A percentile compares a stretch with the other conserved stretches of the same genome.
Evolutionary conservation across 2,113 vertebrate species (phyloP).

Genomic region (Amblyornis subalaris): DNA sequence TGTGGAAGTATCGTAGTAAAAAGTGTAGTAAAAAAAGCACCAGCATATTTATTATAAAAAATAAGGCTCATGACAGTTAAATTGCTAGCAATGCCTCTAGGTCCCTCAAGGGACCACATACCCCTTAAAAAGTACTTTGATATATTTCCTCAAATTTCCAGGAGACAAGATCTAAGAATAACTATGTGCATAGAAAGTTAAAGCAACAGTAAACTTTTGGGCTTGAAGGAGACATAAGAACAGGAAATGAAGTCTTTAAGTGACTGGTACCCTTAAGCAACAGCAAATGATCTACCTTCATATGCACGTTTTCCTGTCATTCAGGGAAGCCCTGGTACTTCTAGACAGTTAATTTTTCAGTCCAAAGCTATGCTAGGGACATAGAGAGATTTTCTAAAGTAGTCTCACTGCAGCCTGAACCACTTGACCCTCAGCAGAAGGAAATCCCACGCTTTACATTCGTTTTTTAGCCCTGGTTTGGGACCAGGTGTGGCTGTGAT

Average conservation of each 20-base stretch:
- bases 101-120: not conserved
- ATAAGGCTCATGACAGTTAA: not conserved
- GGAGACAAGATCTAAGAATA: not conserved
- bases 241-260: not conserved
- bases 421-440: not conserved
- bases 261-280: not conserved
- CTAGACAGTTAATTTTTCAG: not conserved
- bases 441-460: not conserved
- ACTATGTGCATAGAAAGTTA: not conserved
- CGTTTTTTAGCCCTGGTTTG: not conserved
- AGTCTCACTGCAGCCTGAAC: not conserved
- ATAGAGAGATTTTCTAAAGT: not conserved
- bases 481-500: fast-evolving
- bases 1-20: not conserved
- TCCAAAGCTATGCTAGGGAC: not conserved
- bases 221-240: not conserved
- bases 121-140: not conserved
- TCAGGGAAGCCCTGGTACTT: not conserved
- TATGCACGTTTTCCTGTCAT: not conserved
- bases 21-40: not conserved
- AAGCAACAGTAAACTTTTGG: not conserved
- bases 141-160: not conserved
- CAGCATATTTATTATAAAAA: not conserved
- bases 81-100: not conserved
- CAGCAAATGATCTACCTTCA: not conserved